A percentile compares a stretch with the other conserved stretches of the same genome.
phyloP scores from a whole-genome alignment of 1,140 invertebrate species.

The Zaprionus ornatus region DNA sequence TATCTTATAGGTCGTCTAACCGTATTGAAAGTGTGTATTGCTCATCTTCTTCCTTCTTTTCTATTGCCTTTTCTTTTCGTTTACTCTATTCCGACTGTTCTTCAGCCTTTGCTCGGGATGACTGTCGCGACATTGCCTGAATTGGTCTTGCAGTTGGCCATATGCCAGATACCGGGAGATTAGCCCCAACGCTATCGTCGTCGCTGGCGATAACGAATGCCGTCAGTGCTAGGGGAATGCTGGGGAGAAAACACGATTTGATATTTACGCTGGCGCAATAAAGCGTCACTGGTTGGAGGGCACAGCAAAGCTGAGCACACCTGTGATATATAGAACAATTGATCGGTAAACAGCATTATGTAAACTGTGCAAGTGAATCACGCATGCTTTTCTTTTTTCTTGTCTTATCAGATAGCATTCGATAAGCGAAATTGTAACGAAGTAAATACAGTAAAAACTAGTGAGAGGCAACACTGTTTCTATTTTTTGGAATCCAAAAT shows the following conservation, averaged over 20 bases:
- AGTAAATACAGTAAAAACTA: conserved; percentile 7
- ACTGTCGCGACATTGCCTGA: conserved; percentile 13
- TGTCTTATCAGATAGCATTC: conserved; percentile 27
- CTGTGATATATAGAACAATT: conserved; percentile 17
- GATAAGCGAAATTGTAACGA: conserved; percentile 15
- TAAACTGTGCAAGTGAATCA: conserved; percentile 31
- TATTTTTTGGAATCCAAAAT: too few relatives aligned
- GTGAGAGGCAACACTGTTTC: background rate
- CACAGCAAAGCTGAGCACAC: background rate
- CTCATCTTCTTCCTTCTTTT: conserved; percentile 8
- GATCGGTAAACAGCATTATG: conserved; percentile 28
- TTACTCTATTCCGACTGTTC: background rate
- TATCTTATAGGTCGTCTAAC: conserved; percentile 5
- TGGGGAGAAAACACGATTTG: background rate
- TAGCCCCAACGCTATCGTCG: background rate
- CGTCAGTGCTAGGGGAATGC: background rate
- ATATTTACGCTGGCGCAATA: background rate
- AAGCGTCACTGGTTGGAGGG: conserved; percentile 6
- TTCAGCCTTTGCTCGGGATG: background rate
- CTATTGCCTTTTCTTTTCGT: background rate
- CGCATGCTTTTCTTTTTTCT: background rate
- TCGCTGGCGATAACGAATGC: background rate
- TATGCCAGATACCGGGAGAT: conserved; percentile 7
- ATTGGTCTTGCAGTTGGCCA: conserved; percentile 4
- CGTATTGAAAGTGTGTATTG: conserved; percentile 45